These are phyloP conservation scores for Siniperca scherzeri DNA, from an alignment of 2,797 vertebrate genomes.

Conservation along the genomic window DNA sequence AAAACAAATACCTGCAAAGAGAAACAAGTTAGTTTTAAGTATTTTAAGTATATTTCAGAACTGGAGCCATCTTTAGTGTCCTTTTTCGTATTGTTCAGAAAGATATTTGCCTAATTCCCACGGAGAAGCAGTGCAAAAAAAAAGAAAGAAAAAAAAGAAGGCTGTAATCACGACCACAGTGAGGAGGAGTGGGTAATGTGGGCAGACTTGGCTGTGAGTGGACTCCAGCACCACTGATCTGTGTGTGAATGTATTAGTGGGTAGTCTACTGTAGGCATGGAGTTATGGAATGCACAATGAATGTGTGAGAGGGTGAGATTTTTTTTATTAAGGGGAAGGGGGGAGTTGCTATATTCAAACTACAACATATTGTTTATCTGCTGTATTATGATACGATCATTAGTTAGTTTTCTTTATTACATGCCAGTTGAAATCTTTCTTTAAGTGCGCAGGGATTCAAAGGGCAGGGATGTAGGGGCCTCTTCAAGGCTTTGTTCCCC, in stretches of 20 bases:
- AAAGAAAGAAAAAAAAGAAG: slow-evolving; percentile 66
- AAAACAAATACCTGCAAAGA: slow-evolving; percentile 31
- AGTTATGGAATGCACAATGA: slow-evolving; percentile 81
- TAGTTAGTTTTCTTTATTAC: slow-evolving; percentile 45
- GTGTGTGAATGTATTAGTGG: slow-evolving; percentile 83
- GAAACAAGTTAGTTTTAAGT: slow-evolving; percentile 29
- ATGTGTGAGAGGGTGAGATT: slow-evolving; percentile 77
- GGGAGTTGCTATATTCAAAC: slow-evolving; percentile 59
- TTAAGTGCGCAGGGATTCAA: slow-evolving; percentile 77
- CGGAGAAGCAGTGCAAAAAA: slow-evolving; percentile 72
- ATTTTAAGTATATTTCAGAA: slow-evolving; percentile 25
- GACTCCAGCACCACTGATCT: slow-evolving; percentile 82
- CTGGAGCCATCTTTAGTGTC: slow-evolving; percentile 54
- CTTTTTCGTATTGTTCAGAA: slow-evolving; percentile 74
- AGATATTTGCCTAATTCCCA: slow-evolving; percentile 82
- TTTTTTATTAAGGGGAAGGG: slow-evolving; percentile 67
- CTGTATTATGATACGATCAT: slow-evolving; percentile 51
- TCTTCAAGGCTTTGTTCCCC: slow-evolving; percentile 83
- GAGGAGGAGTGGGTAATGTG: slow-evolving; percentile 87
- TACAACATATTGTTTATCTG: slow-evolving; percentile 70
- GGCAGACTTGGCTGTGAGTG: slow-evolving; percentile 86
- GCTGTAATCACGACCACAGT: slow-evolving; percentile 85
- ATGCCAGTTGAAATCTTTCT: slow-evolving; percentile 70
- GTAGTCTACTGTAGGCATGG: slow-evolving; percentile 81
- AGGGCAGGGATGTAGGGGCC: slow-evolving; percentile 81